A percentile compares a stretch with the other conserved stretches of the same genome.
phyloP scores from a whole-genome alignment of 2,888 invertebrate species.

The Agrochola litura region DNA sequence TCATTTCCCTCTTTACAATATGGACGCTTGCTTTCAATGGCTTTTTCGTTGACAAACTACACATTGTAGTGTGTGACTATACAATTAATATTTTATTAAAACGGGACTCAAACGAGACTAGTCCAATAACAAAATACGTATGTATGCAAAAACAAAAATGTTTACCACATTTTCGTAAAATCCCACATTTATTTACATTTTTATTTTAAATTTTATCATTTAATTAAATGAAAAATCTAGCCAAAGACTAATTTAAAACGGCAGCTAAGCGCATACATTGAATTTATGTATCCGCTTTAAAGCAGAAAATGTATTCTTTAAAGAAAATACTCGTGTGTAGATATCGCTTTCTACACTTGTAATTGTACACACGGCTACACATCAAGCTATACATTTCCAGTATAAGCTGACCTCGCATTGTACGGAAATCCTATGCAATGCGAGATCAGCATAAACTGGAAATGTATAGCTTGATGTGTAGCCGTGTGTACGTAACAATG shows the following conservation, averaged over 20 bases:
- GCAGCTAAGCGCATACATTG: slow-evolving; percentile 38
- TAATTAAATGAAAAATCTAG: slow-evolving; percentile 42
- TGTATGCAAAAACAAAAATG: slow-evolving; percentile 24
- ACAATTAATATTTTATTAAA: slow-evolving; percentile 33
- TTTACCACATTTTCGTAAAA: slow-evolving; percentile 39
- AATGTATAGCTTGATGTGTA: no score
- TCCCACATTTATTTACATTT: slow-evolving; percentile 43
- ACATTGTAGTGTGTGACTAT: slow-evolving; percentile 2
- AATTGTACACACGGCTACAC: no score
- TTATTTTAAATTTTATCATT: slow-evolving; percentile 20
- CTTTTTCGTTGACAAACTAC: background rate
- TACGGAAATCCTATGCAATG: no score
- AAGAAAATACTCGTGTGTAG: no score
- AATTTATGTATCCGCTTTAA: background rate
- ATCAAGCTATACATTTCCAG: no score
- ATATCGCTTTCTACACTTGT: no score
- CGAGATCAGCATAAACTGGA: no score
- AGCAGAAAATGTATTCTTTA: no score
- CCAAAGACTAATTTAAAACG: slow-evolving; percentile 48
- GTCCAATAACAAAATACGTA: slow-evolving; percentile 29
- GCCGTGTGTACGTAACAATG: background rate
- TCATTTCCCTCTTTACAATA: background rate
- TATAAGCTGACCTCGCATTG: no score
- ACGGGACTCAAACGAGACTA: slow-evolving; percentile 34
- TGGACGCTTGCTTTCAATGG: background rate